Base-by-base conservation (phyloP, 2,797 vertebrate species). In the Alauda arvensis region DNA sequence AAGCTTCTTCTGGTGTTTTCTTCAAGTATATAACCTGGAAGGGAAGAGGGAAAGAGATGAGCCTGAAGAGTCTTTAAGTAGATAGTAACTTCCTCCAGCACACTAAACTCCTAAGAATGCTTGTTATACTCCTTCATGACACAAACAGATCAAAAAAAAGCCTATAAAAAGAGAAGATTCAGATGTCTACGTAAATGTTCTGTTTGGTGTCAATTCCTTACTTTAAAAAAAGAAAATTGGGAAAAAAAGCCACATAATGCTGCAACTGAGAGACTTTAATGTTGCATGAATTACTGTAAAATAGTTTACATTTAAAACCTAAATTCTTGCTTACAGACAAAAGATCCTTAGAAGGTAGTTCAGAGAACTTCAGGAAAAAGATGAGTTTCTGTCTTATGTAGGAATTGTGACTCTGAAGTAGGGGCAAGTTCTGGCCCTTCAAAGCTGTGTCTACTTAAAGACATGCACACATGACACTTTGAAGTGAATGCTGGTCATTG, bases 1-100 rank as follows among this genome's bases (percentile, higher is more conserved):
- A 99, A 37, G 98, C 98, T 93, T 99, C 99, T 95, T 99, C 99
- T 79, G 99, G 98, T 19, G 98, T 98, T 95, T 99, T 99, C 97
- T 99, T 99, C 95, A 99, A 96, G 94, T 99, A 99, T 94, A 99
- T 98, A 69, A 99, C 98, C 99, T 99, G 94, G 53, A 89, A 62
- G 7, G 6, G 3, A 13, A 75, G 18, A 46, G 5, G 5, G 13
- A 3, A 7, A 33, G 57, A 29, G 46, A 75, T 46, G 31, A 86
- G 49, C 12, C 28, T 72, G 25, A 26, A 18, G 43, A 63, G 25
- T 52, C 49, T 55, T 65, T 66, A 81, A 55, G 9, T 24, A 49
- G 17, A 43, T 0, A 2, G 21, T 68, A 8, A 4, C 40, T 69
- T 82, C 17, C 26, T 45, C 18, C 55, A 80, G 53, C 21, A 69